Base-by-base conservation (phyloP, 1,140 invertebrate genomes). In the Acromyrmex echinatior region DNA sequence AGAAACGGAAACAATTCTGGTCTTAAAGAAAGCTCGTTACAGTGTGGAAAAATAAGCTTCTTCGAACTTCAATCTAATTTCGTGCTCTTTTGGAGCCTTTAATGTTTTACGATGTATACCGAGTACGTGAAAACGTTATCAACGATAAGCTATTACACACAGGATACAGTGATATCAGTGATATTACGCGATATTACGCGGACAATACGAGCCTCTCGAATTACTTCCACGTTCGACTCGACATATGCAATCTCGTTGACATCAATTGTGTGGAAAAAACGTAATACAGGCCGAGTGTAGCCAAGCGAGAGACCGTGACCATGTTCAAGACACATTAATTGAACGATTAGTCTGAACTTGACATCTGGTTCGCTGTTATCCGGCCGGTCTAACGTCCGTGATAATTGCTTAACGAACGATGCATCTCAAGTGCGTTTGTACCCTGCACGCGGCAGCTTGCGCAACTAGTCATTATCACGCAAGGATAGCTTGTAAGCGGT, bases 321-420 rank as follows among this genome's bases (percentile, higher is more conserved):
- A 7, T 82, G 62, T 21, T 88, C 39, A 35, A 76, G 28, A 31
- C 76, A 78, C 49, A 77, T 78, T 86, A 79, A 86, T 84, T 84
- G 76, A 79, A 70, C 74, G 18, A 73, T 81, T 60, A 71, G 68
- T 77, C 88, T 71, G 88, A 90, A 78, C 87, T 88, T 89, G 88
- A 88, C 77, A 71, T 70, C 53, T 82, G 86, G 21, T 7, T 49
- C 45, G 35, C 28, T 21, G 68, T 88, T 71, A 65, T 45, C 49
- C 49, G 68, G 7, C 7, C 49, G 49, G 62, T 76, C 71, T 49
- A 28, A 60, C 53, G 53, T 68, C 66, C 16, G 77, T 31, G 70
- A 81, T 81, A 86, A 85, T 65, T 85, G 65, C 39, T 53, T 66
- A 68, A 60, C 77, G 80, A 78, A 77, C 73, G 49, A 51, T 73